Evolutionary conservation across 1,140 invertebrate genomes (phyloP).

Genomic region (Nymphalis io): DNA sequence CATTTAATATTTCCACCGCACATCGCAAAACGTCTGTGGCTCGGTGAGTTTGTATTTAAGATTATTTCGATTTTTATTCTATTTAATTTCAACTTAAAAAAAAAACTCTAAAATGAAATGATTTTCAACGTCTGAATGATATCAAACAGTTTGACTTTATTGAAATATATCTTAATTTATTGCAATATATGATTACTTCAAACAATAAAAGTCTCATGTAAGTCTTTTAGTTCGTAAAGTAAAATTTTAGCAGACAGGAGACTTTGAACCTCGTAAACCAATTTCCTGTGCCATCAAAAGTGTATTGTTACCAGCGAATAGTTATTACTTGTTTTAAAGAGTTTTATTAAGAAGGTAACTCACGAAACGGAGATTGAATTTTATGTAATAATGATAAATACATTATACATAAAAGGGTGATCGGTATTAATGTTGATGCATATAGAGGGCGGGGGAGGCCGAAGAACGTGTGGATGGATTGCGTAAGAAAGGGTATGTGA

Average conservation of each 20-base stretch:
- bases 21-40: constrained; percentile 95
- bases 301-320: constrained; percentile 18
- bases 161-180: no score
- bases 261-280: constrained; percentile 18
- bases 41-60: constrained; percentile 83
- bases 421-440: no score
- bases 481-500: no score
- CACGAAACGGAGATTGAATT: constrained; percentile 6
- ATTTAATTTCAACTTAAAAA: no score
- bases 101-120: no score
- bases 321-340: constrained; percentile 14
- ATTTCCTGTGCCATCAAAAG: constrained; percentile 23
- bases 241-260: neutral
- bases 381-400: neutral
- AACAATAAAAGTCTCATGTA: no score
- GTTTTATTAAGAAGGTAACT: constrained; percentile 21
- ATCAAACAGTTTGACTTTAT: no score
- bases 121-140: no score
- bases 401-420: no score
- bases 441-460: no score
- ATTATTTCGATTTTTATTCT: neutral
- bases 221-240: neutral
- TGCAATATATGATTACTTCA: neutral
- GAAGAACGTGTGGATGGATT: no score
- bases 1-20: constrained; percentile 97